A percentile compares a stretch with the other conserved stretches of the same genome.
Evolutionary conservation across 2,113 vertebrate genomes (phyloP).

Genomic region (Pelecanus crispus): DNA sequence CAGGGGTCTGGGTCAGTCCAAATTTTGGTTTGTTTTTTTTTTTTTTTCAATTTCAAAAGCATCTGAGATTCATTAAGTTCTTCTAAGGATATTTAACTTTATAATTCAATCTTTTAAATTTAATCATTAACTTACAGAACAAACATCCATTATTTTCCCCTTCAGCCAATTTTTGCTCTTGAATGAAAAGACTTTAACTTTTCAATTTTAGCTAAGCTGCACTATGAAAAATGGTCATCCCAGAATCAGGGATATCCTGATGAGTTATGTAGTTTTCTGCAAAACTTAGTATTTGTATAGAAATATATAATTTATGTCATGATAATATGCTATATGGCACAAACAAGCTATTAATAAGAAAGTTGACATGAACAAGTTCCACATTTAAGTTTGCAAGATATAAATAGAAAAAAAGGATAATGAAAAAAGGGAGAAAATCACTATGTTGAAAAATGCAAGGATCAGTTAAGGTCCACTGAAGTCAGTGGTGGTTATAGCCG

Average conservation of each 20-base stretch:
- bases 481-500: neutral
- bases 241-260: neutral
- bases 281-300: neutral
- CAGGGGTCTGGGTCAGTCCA: neutral
- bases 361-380: neutral
- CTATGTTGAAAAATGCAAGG: neutral
- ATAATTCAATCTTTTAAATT: neutral
- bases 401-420: neutral
- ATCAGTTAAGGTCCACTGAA: neutral
- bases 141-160: neutral
- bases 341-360: neutral
- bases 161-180: neutral
- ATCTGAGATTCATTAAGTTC: neutral
- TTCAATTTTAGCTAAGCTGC: neutral
- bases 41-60: neutral
- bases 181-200: neutral
- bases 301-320: neutral
- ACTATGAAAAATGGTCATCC: neutral
- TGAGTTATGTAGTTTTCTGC: neutral
- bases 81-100: neutral
- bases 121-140: neutral
- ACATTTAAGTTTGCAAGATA: neutral
- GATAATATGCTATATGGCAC: neutral
- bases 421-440: neutral
- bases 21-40: neutral